Base-by-base conservation (phyloP, 2,888 invertebrate genomes). In the Platycheirus rosarum region DNA sequence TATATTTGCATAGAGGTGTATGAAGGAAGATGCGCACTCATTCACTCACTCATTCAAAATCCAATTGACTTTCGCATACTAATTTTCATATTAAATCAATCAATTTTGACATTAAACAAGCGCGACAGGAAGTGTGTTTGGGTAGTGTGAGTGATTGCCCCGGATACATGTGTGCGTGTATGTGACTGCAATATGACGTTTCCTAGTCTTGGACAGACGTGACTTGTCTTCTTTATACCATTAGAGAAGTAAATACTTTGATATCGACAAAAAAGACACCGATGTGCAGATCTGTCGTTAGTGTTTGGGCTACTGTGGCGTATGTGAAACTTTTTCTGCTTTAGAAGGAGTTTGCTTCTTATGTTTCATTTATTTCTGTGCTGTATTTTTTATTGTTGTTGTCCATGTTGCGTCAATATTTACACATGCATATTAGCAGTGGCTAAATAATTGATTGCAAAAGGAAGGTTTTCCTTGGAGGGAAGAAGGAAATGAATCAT, bases 81-180 rank as follows among this genome's bases (percentile, higher is more conserved):
- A 32, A 79, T 74, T 79, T 79, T 79, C 74, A 79, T 79, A 79
- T 79, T 79, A 79, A 79, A 79, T 79, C 79, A 80, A 75, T 80
- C 79, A 80, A 70, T 80, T 75, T 69, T 75, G 75, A 75, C 79
- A 63, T 75, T 51, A 75, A 57, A 48, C 55, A 79, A 75, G 79
- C 69, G 29, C 53, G 35, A n/a, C 11, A 32, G 18, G 29, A 40
- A 20, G 13, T 6, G 6, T 20, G 9, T 6, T 7, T 11, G 9
- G 1, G 40, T 16, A n/a, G 13, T 23, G n/a, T 18, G n/a, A 44
- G 26, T 13, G 20, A n/a, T n/a, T n/a, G n/a, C n/a, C n/a, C n/a
- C n/a, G n/a, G n/a, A n/a, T 14, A n/a, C 11, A 23, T 13, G 66
- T 14, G 20, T 53, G n/a, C n/a, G n/a, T n/a, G n/a, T n/a, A n/a